Conservation (phyloP, 2,113 vertebrate species). For the Tonatia bakeri region DNA sequence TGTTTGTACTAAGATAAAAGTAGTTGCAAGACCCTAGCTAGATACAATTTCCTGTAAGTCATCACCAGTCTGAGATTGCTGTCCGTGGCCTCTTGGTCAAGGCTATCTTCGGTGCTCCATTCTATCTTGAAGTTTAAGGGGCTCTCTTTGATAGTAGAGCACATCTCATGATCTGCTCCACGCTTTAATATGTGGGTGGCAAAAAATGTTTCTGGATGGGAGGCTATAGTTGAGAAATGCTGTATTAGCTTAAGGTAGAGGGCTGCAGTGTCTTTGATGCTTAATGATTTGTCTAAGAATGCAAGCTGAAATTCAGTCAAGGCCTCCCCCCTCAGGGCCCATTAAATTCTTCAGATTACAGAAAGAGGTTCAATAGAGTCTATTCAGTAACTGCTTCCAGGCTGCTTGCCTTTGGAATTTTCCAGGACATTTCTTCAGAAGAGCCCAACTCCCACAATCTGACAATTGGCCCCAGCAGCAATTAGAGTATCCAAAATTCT, state of each 20-base stretch:
- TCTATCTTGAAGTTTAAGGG: not conserved
- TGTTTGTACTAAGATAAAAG: not conserved
- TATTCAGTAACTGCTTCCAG: not conserved
- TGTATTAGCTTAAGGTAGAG: not conserved
- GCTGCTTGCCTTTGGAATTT: slow-evolving; percentile 9
- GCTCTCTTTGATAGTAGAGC: not conserved
- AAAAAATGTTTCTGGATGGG: not conserved
- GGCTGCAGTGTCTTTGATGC: not conserved
- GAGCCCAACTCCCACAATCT: not conserved
- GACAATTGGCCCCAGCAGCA: not conserved
- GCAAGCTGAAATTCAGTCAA: not conserved
- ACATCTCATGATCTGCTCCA: not conserved
- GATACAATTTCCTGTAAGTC: not conserved
- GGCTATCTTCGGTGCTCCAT: not conserved
- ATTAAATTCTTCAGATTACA: slow-evolving; percentile 18
- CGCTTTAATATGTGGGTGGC: not conserved
- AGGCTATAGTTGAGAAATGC: not conserved
- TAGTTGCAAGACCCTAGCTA: not conserved
- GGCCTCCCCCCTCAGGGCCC: not conserved
- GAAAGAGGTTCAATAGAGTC: not conserved
- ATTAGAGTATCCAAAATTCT: not conserved
- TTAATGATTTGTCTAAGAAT: not conserved
- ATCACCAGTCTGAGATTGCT: not conserved
- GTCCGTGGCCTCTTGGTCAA: not conserved
- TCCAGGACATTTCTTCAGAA: not conserved